These are phyloP conservation scores for Leptonema lineaticorne DNA, from an alignment of 1,140 invertebrate species.

Conservation along the genomic window DNA sequence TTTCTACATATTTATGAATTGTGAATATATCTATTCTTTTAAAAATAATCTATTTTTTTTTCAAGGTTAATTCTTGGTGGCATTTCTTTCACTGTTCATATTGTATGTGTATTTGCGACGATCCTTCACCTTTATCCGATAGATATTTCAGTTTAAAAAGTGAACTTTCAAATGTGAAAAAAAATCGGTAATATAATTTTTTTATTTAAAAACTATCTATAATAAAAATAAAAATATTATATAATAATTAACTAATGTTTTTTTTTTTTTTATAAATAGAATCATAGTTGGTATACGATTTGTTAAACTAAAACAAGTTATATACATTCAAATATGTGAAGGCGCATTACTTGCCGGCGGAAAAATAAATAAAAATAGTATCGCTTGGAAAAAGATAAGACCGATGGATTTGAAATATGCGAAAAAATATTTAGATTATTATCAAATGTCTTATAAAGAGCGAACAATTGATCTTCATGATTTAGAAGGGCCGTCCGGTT, in stretches of 20 bases:
- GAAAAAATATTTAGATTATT: constrained; percentile 66
- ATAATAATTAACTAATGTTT: too few relatives aligned
- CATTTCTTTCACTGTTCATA: constrained; percentile 83
- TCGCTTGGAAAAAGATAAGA: constrained; percentile 59
- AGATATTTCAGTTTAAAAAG: constrained; percentile 77
- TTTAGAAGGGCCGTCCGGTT: constrained; percentile 60
- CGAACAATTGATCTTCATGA: constrained; percentile 80
- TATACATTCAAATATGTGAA: constrained; percentile 82
- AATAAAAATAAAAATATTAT: too few relatives aligned
- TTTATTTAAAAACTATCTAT: too few relatives aligned
- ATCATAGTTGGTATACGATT: constrained; percentile 78
- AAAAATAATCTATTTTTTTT: too few relatives aligned
- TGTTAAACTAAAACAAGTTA: constrained; percentile 69
- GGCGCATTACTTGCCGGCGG: constrained; percentile 66
- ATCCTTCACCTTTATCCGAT: constrained; percentile 68
- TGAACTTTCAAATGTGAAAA: constrained; percentile 62
- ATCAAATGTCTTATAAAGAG: constrained; percentile 72
- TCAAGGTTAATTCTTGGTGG: constrained; percentile 82
- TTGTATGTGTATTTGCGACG: constrained; percentile 80
- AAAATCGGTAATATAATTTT: constrained; percentile 84
- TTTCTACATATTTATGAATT: too few relatives aligned
- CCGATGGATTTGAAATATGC: constrained; percentile 50
- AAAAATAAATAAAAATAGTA: constrained; percentile 59
- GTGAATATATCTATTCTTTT: too few relatives aligned
- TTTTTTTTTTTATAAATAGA: constrained; percentile 45